These are phyloP conservation scores for Melipona bicolor DNA, from an alignment of 2,888 invertebrate genomes.

Conservation along the genomic window DNA sequence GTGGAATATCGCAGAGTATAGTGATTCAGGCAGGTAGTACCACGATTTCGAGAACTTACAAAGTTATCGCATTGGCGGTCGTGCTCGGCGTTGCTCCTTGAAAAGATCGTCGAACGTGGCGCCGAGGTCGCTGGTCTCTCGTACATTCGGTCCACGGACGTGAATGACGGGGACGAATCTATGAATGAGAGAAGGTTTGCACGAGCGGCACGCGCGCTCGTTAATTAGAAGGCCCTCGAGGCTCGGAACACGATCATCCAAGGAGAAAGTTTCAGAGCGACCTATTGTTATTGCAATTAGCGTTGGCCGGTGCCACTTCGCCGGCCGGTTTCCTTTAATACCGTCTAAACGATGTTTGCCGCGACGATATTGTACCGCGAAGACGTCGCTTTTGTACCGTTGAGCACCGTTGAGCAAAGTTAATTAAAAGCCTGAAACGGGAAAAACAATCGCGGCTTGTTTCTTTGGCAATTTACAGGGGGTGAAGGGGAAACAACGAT, in stretches of 20 bases:
- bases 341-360: conserved; percentile 10
- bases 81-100: conserved; percentile 32
- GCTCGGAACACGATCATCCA: conserved; percentile 22
- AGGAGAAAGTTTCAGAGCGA: conserved; percentile 55
- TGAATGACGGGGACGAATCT: conserved; percentile 56
- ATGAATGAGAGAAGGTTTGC: conserved; percentile 51
- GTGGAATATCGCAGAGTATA: too few relatives aligned
- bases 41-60: not conserved
- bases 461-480: not conserved
- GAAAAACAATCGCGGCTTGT: conserved; percentile 20
- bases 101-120: conserved; percentile 32
- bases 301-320: conserved; percentile 15
- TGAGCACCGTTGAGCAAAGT: conserved; percentile 14
- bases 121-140: not conserved
- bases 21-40: too few relatives aligned
- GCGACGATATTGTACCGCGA: conserved; percentile 14
- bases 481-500: not conserved
- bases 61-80: conserved; percentile 32
- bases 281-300: conserved; percentile 54
- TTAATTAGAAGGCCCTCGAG: conserved; percentile 52
- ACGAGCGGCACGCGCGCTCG: conserved; percentile 32
- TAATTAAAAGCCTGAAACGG: not conserved
- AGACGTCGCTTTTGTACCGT: conserved; percentile 24
- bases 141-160: conserved; percentile 9
- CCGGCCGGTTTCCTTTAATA: conserved; percentile 22